phyloP scores from a whole-genome alignment of 2,888 invertebrate species.

The Automeris io region DNA sequence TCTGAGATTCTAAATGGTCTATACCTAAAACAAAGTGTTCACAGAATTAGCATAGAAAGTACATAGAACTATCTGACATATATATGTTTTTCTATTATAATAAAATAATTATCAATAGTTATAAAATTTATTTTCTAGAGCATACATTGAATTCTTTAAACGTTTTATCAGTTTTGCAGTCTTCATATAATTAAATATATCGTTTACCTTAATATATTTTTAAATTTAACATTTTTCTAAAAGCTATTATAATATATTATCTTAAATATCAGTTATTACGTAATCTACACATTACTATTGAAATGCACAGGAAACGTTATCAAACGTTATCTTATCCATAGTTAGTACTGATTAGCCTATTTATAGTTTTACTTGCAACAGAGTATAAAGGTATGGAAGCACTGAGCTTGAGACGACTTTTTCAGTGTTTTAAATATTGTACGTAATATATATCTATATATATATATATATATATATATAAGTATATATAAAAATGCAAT shows the following conservation, averaged over 20 bases:
- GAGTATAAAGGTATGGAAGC: background rate
- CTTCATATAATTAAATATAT: too few species aligned
- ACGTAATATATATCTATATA: background rate
- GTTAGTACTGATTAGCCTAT: background rate
- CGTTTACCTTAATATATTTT: too few species aligned
- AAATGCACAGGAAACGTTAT: background rate
- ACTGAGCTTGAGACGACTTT: background rate
- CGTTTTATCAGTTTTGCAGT: too few species aligned
- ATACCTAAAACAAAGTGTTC: too few species aligned
- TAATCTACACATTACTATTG: background rate
- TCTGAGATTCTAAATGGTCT: too few species aligned
- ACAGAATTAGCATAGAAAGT: too few species aligned
- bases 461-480: background rate
- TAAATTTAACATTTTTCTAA: too few species aligned
- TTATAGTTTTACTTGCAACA: background rate
- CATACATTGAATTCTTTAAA: too few species aligned
- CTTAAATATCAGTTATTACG: background rate
- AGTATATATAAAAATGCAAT: background rate
- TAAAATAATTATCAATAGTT: too few species aligned
- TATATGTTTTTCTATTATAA: too few species aligned
- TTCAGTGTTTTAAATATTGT: background rate
- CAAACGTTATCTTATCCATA: background rate
- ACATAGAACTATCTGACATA: too few species aligned
- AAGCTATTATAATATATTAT: background rate
- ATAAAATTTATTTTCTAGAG: too few species aligned